A percentile compares a stretch with the other conserved stretches of the same genome.
Conservation (phyloP, 2,113 vertebrate genomes). For the Melanostigma gelatinosum region DNA sequence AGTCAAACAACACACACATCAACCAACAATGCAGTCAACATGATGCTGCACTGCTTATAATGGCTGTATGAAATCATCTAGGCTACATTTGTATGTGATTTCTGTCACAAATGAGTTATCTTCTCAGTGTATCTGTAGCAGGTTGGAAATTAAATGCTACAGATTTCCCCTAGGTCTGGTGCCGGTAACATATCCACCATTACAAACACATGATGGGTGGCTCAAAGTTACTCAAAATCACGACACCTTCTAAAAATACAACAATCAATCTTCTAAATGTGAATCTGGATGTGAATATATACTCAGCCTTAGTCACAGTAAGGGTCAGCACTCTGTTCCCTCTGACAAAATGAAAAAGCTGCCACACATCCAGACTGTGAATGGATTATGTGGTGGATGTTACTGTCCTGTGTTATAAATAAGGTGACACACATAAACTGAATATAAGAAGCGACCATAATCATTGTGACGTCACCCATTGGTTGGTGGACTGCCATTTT, state of each 20-base stretch:
- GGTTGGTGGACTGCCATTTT: not conserved
- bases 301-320: not conserved
- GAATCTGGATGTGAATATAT: not conserved
- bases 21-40: not conserved
- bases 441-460: too few relatives aligned
- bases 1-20: constrained; percentile 4
- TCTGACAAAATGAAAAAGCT: too few relatives aligned
- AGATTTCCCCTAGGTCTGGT: too few relatives aligned
- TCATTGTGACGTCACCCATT: too few relatives aligned
- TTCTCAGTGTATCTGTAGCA: too few relatives aligned
- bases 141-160: too few relatives aligned
- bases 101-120: not conserved
- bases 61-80: not conserved
- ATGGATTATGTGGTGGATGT: not conserved
- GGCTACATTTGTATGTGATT: not conserved
- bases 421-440: not conserved
- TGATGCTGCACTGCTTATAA: not conserved
- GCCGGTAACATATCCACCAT: not conserved
- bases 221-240: not conserved
- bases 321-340: not conserved
- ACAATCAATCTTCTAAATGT: not conserved
- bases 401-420: not conserved
- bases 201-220: not conserved
- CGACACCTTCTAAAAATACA: not conserved
- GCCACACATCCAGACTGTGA: not conserved